These are phyloP conservation scores for Paradoxurus hermaphroditus DNA, from an alignment of 2,113 vertebrate species.

Conservation along the genomic window DNA sequence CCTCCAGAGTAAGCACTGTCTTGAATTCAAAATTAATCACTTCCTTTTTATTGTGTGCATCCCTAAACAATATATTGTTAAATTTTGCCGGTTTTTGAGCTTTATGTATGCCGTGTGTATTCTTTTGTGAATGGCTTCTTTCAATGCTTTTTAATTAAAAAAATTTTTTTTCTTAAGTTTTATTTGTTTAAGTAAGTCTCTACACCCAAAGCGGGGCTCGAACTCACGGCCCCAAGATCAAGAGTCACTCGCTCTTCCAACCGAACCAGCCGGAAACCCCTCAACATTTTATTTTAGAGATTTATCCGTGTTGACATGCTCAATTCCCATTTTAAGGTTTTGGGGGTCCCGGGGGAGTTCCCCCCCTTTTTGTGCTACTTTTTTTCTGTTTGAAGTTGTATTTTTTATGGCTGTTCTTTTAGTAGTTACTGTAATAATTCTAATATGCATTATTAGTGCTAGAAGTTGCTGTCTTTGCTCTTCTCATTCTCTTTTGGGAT, in stretches of 20 bases:
- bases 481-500: not conserved
- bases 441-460: not conserved
- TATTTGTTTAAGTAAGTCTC: not conserved
- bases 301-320: not conserved
- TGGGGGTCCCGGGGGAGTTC: rapidly evolving
- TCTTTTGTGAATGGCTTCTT: not conserved
- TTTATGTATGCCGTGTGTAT: not conserved
- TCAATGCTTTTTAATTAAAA: not conserved
- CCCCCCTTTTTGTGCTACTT: not conserved
- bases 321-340: not conserved
- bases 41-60: not conserved
- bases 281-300: not conserved
- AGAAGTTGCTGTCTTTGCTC: not conserved
- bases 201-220: not conserved
- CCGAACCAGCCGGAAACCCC: not conserved
- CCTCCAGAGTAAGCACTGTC: not conserved
- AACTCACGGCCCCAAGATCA: not conserved
- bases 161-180: not conserved
- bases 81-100: not conserved
- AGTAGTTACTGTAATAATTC: not conserved
- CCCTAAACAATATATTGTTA: not conserved
- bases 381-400: not conserved
- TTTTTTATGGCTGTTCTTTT: not conserved
- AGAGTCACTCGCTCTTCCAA: not conserved
- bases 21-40: not conserved